Percentiles rank a stretch among this genome's conserved stretches.
Conservation (phyloP, 2,113 vertebrate species). For the Sprattus sprattus region DNA sequence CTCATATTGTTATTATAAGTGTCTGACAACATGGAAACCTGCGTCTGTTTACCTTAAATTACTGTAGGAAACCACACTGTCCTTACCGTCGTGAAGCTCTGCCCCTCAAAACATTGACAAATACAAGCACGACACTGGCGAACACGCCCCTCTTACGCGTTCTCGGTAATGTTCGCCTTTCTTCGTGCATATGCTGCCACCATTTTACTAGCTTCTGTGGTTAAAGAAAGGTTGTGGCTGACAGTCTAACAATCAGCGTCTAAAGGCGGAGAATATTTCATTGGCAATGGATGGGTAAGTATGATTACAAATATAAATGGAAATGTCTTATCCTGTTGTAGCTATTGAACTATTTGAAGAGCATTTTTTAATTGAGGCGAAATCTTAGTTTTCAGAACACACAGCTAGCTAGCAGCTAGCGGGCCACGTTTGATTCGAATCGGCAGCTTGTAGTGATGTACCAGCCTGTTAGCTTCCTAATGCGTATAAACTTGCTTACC, state of each 20-base stretch:
- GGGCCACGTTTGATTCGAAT: slow-evolving; percentile 13
- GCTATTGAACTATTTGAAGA: background rate
- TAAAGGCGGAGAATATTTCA: background rate
- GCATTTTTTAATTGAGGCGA: background rate
- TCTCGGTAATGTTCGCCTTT: background rate
- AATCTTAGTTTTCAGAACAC: background rate
- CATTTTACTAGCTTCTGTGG: slow-evolving; percentile 17
- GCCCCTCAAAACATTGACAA: background rate
- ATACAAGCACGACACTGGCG: background rate
- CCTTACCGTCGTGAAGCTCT: background rate
- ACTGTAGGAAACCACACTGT: too few relatives aligned
- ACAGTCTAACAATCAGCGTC: background rate
- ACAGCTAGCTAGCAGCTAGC: background rate
- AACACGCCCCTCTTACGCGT: background rate
- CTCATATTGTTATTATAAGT: too few relatives aligned
- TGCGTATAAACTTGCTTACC: background rate
- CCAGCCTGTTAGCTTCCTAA: background rate
- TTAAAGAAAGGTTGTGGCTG: background rate
- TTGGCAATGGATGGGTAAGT: slow-evolving; percentile 2
- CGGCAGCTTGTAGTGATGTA: background rate
- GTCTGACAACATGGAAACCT: too few relatives aligned
- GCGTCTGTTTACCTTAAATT: too few relatives aligned
- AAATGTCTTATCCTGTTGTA: background rate
- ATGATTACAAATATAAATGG: background rate
- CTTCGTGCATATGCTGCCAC: background rate